Percentiles rank a stretch among this genome's conserved stretches.
Evolutionary conservation across 2,113 vertebrate species (phyloP).

Genomic region (Heloderma charlesbogerti): DNA sequence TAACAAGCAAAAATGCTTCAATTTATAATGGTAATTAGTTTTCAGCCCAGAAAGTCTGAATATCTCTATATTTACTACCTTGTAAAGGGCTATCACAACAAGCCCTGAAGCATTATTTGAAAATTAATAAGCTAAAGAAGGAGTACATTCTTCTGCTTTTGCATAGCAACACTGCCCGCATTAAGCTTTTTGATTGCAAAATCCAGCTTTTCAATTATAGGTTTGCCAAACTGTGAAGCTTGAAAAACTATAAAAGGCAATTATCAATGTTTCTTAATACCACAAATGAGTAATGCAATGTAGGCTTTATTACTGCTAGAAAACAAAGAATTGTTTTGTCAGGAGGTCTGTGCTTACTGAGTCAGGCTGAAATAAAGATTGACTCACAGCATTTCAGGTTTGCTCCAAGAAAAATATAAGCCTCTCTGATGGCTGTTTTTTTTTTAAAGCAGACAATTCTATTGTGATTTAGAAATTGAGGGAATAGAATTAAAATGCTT

Average conservation of each 20-base stretch:
- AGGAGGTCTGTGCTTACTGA: constrained; percentile 71
- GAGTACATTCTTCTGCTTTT: constrained; percentile 81
- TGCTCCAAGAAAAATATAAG: constrained; percentile 70
- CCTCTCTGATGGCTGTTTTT: constrained; percentile 46
- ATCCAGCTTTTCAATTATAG: constrained; percentile 86
- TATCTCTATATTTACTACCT: constrained; percentile 83
- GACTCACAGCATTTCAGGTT: constrained; percentile 64
- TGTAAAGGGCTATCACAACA: constrained; percentile 87
- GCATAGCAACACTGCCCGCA: constrained; percentile 78
- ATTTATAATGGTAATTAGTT: constrained; percentile 86
- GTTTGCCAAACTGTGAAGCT: constrained; percentile 81
- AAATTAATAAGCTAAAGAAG: constrained; percentile 88
- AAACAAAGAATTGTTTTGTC: constrained; percentile 74
- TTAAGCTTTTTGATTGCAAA: constrained; percentile 84
- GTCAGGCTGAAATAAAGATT: constrained; percentile 63
- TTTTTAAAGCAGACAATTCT: constrained; percentile 46
- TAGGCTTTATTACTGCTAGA: constrained; percentile 69
- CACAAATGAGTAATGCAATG: constrained; percentile 79
- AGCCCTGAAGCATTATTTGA: constrained; percentile 85
- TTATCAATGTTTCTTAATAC: constrained; percentile 84
- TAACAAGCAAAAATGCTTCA: constrained; percentile 81
- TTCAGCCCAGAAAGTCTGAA: constrained; percentile 84
- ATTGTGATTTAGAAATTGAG: constrained; percentile 46
- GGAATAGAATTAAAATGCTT: constrained; percentile 59
- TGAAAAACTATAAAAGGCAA: constrained; percentile 84